phyloP scores from a whole-genome alignment of 2,113 vertebrate genomes.

The Cyanoliseus patagonus region DNA sequence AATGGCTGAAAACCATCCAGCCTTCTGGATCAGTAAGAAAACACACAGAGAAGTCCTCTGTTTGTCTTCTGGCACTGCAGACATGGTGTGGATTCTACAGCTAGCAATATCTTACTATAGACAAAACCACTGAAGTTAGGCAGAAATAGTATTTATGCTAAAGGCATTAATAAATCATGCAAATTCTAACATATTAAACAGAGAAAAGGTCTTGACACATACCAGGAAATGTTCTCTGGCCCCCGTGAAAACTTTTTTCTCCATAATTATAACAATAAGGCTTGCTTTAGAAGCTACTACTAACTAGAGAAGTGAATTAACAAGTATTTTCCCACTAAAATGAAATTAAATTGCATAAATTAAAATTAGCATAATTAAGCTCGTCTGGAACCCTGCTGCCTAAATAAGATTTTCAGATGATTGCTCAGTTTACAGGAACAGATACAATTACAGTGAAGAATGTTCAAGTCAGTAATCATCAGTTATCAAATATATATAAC shows the following conservation, averaged over 20 bases:
- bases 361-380: conserved; percentile 8
- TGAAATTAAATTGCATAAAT: conserved; percentile 4
- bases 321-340: conserved; percentile 15
- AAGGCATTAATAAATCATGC: conserved; percentile 31
- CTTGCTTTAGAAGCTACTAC: not conserved
- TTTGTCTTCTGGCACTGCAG: not conserved
- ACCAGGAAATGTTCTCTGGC: not conserved
- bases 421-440: conserved; percentile 36
- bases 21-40: not conserved
- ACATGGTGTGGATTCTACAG: not conserved
- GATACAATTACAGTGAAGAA: conserved; percentile 38
- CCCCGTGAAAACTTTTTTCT: not conserved
- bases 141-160: conserved; percentile 14
- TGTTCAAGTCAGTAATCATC: not conserved
- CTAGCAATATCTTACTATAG: not conserved
- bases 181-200: conserved; percentile 23
- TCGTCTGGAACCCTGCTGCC: conserved; percentile 46
- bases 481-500: not conserved
- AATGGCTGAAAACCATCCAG: not conserved
- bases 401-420: conserved; percentile 38
- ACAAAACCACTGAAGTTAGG: not conserved
- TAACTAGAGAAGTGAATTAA: conserved; percentile 21
- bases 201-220: conserved; percentile 31
- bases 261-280: not conserved
- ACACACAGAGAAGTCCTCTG: not conserved